phyloP scores from a whole-genome alignment of 2,797 vertebrate species.

The Bovichtus diacanthus region DNA sequence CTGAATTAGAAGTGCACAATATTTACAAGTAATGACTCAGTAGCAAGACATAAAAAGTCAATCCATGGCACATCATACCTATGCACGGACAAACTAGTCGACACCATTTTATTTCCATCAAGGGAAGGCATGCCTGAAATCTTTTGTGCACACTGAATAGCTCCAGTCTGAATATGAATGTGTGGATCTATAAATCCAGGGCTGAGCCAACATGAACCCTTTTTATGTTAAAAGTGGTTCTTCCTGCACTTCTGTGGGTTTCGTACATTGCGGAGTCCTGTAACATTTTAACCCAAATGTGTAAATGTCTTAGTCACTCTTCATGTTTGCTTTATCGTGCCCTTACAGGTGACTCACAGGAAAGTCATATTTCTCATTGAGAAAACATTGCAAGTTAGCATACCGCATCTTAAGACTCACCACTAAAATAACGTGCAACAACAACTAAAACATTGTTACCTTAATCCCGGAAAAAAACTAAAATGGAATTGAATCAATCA shows the following conservation, averaged over 20 bases:
- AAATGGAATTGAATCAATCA: neutral
- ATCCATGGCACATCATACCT: neutral
- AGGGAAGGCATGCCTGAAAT: neutral
- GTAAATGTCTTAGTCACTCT: neutral
- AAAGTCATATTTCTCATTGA: neutral
- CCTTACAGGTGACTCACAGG: neutral
- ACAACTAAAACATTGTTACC: neutral
- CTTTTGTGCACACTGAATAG: neutral
- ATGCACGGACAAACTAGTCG: slow-evolving; percentile 5
- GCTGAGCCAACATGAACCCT: neutral
- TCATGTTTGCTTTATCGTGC: neutral
- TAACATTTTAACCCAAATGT: neutral
- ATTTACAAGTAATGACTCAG: slow-evolving; percentile 30
- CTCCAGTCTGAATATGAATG: neutral
- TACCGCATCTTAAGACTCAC: neutral
- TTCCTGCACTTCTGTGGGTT: neutral
- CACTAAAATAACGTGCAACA: neutral
- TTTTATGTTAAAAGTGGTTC: no score
- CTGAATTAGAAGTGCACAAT: slow-evolving; percentile 8
- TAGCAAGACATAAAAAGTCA: slow-evolving; percentile 35
- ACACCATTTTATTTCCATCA: neutral
- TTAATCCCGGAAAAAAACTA: neutral
- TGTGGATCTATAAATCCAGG: neutral
- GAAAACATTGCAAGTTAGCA: neutral
- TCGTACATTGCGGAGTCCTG: neutral